Base-by-base conservation (phyloP, 2,888 invertebrate genomes). In the Drosophila multiciliata region DNA sequence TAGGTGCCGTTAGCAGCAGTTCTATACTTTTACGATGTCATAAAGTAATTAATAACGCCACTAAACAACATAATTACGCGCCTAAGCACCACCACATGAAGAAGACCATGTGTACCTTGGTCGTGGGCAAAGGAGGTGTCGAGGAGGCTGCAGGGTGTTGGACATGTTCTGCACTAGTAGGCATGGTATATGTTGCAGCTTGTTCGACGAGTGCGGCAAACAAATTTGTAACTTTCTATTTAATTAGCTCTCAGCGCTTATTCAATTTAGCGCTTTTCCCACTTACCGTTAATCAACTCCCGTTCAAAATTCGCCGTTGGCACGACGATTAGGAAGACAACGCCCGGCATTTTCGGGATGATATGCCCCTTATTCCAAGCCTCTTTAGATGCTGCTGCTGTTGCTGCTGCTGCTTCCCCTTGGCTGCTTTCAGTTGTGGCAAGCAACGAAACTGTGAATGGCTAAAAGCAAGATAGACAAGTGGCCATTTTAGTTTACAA, bases 291-390 rank as follows among this genome's bases (percentile, higher is more conserved):
- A 81, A 91, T 80, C 78, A 93, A 83, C 82, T 93, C 94, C 85
- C 95, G 95, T 91, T 96, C 96, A 84, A 95, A 95, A 90, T 95
- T 95, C 64, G 95, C 94, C 69, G 96, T 95, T 11, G 96, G 96
- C 82, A 96, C 95, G 87, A 95, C 95, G 70, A 96, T 94, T 66
- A 96, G 91, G 89, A 96, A 96, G 72, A 96, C 94, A 8, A 96
- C 96, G 77, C 96, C 96, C 62, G 95, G 94, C 95, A 95, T 95
- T 74, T 89, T 89, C 55, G 50, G 33, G 42, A 40, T 40, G 48
- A 32, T 54, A 23, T 35, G 35, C 23, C 23, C 5, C n/a, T 17
- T 15, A 53, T 49, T 59, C 20, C 26, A 49, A 61, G 57, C 61
- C 38, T 38, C 38, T 15, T 26, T 15, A 54, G n/a, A 29, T n/a